These are phyloP conservation scores for Novumbra hubbsi DNA, from an alignment of 2,797 vertebrate genomes.

Conservation along the genomic window DNA sequence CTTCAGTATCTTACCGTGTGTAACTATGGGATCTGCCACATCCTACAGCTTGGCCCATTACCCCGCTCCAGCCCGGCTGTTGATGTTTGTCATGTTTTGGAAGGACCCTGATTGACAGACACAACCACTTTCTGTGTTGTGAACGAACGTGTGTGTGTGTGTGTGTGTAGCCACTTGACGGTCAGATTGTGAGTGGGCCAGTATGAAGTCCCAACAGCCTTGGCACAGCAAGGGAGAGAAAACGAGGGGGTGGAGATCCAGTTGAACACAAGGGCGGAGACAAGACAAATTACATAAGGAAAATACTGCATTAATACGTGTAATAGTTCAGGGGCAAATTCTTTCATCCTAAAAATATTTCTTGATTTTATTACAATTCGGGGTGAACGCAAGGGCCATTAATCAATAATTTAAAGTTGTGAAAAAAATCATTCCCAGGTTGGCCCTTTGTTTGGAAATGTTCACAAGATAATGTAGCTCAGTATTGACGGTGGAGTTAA, in stretches of 20 bases:
- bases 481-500: background rate
- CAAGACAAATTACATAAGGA: conserved; percentile 34
- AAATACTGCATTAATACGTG: conserved; percentile 17
- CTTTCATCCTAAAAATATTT: conserved; percentile 26
- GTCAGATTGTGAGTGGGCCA: conserved; percentile 64
- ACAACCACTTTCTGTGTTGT: conserved; percentile 49
- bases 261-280: conserved; percentile 26
- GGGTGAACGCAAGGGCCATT: background rate
- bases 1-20: no score
- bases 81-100: conserved; percentile 44
- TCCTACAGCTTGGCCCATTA: no score
- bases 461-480: background rate
- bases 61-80: conserved; percentile 26
- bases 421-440: background rate
- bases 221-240: conserved; percentile 30
- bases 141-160: conserved; percentile 22
- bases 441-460: background rate
- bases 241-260: conserved; percentile 18
- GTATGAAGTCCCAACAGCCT: conserved; percentile 48
- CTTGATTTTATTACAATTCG: background rate
- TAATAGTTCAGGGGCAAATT: conserved; percentile 26
- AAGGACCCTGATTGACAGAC: conserved; percentile 52
- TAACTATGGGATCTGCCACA: no score
- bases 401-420: background rate
- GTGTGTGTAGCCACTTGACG: background rate